phyloP scores from a whole-genome alignment of 2,888 invertebrate genomes.

The Drosophila fungiperda region DNA sequence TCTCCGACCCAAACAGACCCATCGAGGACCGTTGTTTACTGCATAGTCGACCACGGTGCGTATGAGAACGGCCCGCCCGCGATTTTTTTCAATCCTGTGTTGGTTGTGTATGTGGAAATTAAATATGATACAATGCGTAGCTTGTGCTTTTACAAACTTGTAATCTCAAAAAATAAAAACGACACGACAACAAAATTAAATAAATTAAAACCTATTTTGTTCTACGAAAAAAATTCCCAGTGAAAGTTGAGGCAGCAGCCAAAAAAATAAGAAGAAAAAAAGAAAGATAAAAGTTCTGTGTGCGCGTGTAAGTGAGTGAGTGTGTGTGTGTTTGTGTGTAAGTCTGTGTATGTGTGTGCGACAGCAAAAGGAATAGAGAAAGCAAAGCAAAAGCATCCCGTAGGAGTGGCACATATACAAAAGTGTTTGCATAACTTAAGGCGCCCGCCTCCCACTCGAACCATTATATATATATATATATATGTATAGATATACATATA shows the following conservation, averaged over 20 bases:
- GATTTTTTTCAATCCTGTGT: slow-evolving; percentile 27
- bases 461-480: neutral
- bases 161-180: slow-evolving; percentile 12
- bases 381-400: slow-evolving; percentile 76
- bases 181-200: slow-evolving; percentile 12
- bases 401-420: slow-evolving; percentile 74
- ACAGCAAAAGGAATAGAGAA: slow-evolving; percentile 72
- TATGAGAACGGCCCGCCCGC: slow-evolving; percentile 42
- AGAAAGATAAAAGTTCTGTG: slow-evolving; percentile 50
- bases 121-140: slow-evolving; percentile 40
- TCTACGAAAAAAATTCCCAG: slow-evolving; percentile 29
- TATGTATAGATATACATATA: neutral
- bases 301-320: slow-evolving; percentile 19
- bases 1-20: slow-evolving; percentile 8
- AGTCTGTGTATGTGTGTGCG: slow-evolving; percentile 33
- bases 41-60: slow-evolving; percentile 61
- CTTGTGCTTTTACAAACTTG: slow-evolving; percentile 49
- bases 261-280: slow-evolving; percentile 11
- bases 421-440: slow-evolving; percentile 76
- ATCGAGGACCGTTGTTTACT: slow-evolving; percentile 25
- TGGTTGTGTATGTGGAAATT: slow-evolving; percentile 30
- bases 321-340: slow-evolving; percentile 18
- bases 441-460: slow-evolving; percentile 24
- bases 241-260: slow-evolving; percentile 30
- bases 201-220: slow-evolving; percentile 31